These are phyloP conservation scores for Sebastes steindachneri DNA, from an alignment of 2,797 vertebrate genomes.

Conservation along the genomic window DNA sequence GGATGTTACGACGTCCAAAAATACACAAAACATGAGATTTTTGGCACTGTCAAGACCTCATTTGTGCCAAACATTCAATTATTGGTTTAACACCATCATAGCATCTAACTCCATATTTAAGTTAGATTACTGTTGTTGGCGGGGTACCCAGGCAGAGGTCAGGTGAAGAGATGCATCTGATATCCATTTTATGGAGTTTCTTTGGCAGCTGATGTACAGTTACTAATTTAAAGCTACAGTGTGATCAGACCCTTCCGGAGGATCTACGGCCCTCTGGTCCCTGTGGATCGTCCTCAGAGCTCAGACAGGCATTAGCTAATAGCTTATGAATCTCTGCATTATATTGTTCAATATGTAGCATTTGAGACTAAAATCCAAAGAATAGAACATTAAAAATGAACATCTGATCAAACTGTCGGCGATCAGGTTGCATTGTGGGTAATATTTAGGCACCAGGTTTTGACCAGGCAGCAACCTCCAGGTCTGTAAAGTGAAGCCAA, in stretches of 20 bases:
- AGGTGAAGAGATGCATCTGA: constrained; percentile 5
- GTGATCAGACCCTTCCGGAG: neutral
- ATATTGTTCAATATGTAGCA: neutral
- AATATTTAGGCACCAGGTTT: neutral
- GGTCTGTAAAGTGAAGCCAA: too few relatives aligned
- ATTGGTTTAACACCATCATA: neutral
- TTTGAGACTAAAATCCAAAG: neutral
- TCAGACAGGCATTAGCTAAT: neutral
- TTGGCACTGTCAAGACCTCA: neutral
- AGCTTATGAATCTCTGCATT: neutral
- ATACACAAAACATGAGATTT: neutral
- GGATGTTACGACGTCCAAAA: neutral
- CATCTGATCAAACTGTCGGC: too few relatives aligned
- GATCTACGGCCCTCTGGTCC: neutral
- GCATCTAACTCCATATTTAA: constrained; percentile 1
- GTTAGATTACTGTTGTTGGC: constrained; percentile 9
- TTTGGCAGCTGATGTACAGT: constrained; percentile 17
- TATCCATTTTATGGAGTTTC: neutral
- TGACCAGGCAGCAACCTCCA: too few relatives aligned
- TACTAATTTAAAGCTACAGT: constrained; percentile 11
- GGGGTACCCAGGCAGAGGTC: neutral
- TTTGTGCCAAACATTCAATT: neutral
- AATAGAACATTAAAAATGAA: too few relatives aligned
- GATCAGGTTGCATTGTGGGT: neutral
- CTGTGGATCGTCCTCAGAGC: neutral